These are phyloP conservation scores for Cyclura pinguis DNA, from an alignment of 2,797 vertebrate species.

Conservation along the genomic window DNA sequence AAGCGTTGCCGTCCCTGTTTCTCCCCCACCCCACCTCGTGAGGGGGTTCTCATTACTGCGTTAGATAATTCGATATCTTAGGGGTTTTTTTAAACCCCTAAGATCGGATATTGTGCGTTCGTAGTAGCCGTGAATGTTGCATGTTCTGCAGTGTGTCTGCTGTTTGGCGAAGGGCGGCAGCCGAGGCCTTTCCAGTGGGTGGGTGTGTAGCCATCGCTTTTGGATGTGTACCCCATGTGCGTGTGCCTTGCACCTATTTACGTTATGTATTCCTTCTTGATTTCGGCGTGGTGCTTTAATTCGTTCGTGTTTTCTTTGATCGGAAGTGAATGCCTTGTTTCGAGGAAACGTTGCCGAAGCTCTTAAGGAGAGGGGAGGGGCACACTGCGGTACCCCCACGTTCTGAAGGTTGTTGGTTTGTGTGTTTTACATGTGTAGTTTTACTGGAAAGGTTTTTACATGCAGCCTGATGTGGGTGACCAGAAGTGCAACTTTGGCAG, in stretches of 20 bases:
- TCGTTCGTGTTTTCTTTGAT: not conserved
- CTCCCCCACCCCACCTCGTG: not conserved
- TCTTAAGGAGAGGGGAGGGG: not conserved
- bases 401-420: not conserved
- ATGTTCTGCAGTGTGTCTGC: slow-evolving; percentile 28
- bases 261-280: not conserved
- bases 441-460: not conserved
- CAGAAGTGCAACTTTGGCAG: not conserved
- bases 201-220: slow-evolving; percentile 32
- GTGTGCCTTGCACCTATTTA: slow-evolving; percentile 4
- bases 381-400: slow-evolving; percentile 12
- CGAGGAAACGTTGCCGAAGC: not conserved
- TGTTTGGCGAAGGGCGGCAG: slow-evolving; percentile 32
- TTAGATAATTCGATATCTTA: not conserved
- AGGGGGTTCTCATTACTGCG: not conserved
- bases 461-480: not conserved
- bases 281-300: not conserved
- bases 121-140: not conserved
- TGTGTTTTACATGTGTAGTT: not conserved
- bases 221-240: slow-evolving; percentile 2
- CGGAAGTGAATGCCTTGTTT: not conserved
- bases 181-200: slow-evolving; percentile 41
- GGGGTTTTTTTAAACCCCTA: too few species aligned
- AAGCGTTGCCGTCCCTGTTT: not conserved
- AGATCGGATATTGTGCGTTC: not conserved